Percentiles rank a stretch among this genome's conserved stretches.
Evolutionary conservation across 2,888 invertebrate genomes (phyloP).

Genomic region (Pegoplata infirma): DNA sequence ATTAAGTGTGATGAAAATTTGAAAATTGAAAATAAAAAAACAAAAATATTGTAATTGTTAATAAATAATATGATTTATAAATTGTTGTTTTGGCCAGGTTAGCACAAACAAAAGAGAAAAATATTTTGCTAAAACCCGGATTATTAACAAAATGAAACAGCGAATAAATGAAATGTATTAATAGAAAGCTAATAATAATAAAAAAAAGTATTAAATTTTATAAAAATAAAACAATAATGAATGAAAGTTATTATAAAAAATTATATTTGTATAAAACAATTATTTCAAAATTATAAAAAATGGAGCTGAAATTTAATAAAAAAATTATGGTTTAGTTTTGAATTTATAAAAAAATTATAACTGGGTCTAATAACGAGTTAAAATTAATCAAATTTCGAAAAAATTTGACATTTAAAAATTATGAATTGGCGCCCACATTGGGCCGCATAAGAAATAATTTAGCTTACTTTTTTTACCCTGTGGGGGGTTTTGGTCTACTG

Average conservation of each 20-base stretch:
- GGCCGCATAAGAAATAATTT: too few relatives aligned
- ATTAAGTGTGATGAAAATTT: slow-evolving; percentile 49
- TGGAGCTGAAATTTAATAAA: slow-evolving; percentile 24
- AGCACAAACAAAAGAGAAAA: not conserved
- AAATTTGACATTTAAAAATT: too few relatives aligned
- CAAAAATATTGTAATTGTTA: slow-evolving; percentile 8
- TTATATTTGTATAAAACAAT: not conserved
- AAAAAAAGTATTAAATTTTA: not conserved
- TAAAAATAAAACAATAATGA: not conserved
- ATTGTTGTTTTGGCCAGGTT: not conserved
- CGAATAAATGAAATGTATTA: not conserved
- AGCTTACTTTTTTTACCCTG: too few relatives aligned
- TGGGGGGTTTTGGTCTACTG: too few relatives aligned
- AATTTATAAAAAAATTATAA: not conserved
- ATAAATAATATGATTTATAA: slow-evolving; percentile 3
- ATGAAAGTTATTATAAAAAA: not conserved
- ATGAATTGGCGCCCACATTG: too few relatives aligned
- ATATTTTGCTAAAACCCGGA: not conserved
- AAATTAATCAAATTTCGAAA: too few relatives aligned
- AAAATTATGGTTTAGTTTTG: not conserved
- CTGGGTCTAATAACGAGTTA: too few relatives aligned
- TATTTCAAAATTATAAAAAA: not conserved
- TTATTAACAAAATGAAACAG: not conserved
- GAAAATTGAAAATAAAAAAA: slow-evolving; percentile 25
- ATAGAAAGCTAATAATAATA: too few relatives aligned